Evolutionary conservation across 2,113 vertebrate genomes (phyloP).

Genomic region (Calidris pygmaea): DNA sequence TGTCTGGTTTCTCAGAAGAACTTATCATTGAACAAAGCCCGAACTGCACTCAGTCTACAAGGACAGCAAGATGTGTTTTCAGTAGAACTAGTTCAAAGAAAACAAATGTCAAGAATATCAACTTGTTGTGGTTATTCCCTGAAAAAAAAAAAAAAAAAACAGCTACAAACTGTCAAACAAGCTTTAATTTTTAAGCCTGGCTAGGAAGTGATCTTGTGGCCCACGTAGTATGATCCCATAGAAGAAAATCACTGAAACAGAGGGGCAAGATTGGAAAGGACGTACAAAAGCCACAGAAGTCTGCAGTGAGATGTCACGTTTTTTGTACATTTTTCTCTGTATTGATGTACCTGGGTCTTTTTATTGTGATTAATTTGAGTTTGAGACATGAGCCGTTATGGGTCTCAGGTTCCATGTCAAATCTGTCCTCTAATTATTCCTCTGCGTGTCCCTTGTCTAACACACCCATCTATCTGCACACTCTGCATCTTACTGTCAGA

Average conservation of each 20-base stretch:
- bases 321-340: neutral
- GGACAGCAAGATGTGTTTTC: neutral
- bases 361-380: neutral
- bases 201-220: neutral
- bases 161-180: neutral
- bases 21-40: neutral
- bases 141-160: neutral
- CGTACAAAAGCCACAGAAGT: accelerated
- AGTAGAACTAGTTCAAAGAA: neutral
- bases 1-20: neutral
- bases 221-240: accelerated
- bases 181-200: neutral
- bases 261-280: neutral
- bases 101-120: neutral
- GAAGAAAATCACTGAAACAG: neutral
- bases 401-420: neutral
- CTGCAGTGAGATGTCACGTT: neutral
- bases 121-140: neutral
- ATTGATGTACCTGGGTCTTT: neutral
- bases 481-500: neutral
- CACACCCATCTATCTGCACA: neutral
- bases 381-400: neutral
- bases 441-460: neutral
- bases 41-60: neutral
- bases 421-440: neutral